phyloP scores from a whole-genome alignment of 2,797 vertebrate species.

The Lepilemur septentrionalis region DNA sequence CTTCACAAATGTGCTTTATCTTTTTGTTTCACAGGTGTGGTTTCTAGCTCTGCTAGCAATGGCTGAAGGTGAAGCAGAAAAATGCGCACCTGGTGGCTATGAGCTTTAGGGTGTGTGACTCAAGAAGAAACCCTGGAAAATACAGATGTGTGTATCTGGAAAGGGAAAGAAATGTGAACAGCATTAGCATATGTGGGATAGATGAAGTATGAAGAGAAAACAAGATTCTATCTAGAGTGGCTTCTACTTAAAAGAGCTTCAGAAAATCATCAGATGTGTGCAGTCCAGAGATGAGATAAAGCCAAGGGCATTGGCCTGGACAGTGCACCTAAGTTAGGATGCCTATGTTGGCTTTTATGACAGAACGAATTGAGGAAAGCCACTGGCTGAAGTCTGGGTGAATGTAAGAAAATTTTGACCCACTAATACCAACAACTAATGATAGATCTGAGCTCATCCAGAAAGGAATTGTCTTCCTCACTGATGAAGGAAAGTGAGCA shows the following conservation, averaged over 20 bases:
- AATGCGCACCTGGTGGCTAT: background rate
- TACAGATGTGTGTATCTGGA: background rate
- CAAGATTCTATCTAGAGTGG: background rate
- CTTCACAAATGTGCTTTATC: background rate
- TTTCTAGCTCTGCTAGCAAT: background rate
- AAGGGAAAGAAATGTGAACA: background rate
- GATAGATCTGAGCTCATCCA: background rate
- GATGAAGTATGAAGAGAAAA: background rate
- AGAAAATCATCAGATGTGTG: background rate
- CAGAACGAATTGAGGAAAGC: background rate
- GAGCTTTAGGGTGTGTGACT: slow-evolving; percentile 22
- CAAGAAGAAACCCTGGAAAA: background rate
- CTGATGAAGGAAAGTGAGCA: background rate
- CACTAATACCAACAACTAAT: background rate
- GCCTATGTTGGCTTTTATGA: background rate
- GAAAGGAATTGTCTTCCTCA: background rate
- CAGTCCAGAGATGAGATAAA: background rate
- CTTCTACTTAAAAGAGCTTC: background rate
- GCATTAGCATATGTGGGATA: background rate
- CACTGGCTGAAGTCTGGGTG: background rate
- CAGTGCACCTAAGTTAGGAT: background rate
- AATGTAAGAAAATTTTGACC: background rate
- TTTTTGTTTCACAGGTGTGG: background rate
- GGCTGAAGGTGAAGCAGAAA: background rate
- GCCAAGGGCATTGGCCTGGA: background rate